Conservation (phyloP, 2,797 vertebrate genomes). For the Carapus acus region DNA sequence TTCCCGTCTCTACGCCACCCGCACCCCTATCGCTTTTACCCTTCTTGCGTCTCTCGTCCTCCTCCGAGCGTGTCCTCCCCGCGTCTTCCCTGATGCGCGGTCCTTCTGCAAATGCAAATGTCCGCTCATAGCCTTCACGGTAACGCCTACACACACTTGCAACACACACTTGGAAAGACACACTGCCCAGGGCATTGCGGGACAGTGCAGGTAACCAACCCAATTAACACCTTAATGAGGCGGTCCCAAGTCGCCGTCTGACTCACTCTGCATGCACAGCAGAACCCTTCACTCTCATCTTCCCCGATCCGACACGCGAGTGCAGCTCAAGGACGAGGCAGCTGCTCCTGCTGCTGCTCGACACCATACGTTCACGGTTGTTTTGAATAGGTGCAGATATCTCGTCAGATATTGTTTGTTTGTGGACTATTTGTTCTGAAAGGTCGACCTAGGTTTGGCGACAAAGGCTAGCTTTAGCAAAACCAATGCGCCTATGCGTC, state of each 20-base stretch:
- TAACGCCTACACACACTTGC: conserved; percentile 3
- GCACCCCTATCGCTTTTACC: conserved; percentile 16
- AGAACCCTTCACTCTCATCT: conserved; percentile 25
- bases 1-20: conserved; percentile 38
- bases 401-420: no score
- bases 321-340: conserved; percentile 1
- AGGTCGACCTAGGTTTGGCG: no score
- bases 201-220: conserved; percentile 57
- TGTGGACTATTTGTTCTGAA: no score
- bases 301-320: conserved; percentile 10
- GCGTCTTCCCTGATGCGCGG: conserved; percentile 3
- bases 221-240: conserved; percentile 70
- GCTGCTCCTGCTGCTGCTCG: background rate
- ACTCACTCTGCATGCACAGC: conserved; percentile 35
- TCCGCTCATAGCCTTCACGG: conserved; percentile 11
- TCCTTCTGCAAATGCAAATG: conserved; percentile 10
- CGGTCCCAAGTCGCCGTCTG: conserved; percentile 47
- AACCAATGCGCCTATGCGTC: no score
- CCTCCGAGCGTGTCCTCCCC: no score
- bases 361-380: no score
- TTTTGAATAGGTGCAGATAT: no score
- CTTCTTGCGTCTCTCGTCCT: no score
- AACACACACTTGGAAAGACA: background rate
- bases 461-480: no score
- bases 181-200: conserved; percentile 34